A percentile compares a stretch with the other conserved stretches of the same genome.
phyloP scores from a whole-genome alignment of 2,113 vertebrate species.

The Empidonax alnorum region DNA sequence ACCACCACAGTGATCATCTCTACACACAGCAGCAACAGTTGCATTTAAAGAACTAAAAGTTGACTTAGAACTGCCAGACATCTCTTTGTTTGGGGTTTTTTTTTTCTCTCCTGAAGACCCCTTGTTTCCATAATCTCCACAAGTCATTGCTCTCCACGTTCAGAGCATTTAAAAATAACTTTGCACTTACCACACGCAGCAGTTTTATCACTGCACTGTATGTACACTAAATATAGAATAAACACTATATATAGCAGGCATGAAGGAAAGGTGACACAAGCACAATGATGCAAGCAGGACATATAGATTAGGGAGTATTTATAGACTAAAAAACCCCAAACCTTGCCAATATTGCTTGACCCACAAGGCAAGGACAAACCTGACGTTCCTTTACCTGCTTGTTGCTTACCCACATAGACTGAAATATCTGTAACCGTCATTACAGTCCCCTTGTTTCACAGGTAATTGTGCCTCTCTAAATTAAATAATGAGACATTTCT shows the following conservation, averaged over 20 bases:
- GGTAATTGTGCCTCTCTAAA: too few species aligned
- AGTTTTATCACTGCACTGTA: not conserved
- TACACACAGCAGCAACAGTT: not conserved
- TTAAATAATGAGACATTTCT: too few species aligned
- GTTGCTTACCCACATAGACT: not conserved
- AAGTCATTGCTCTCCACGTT: not conserved
- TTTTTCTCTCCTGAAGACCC: not conserved
- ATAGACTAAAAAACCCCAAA: conserved; percentile 16
- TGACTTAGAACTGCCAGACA: not conserved
- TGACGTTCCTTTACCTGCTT: not conserved
- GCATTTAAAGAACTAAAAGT: not conserved
- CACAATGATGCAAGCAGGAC: not conserved
- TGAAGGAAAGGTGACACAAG: conserved; percentile 35
- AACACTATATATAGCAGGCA: conserved; percentile 5
- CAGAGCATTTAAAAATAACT: not conserved
- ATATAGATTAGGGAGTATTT: conserved; percentile 39
- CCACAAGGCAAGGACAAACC: not conserved
- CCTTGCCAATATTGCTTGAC: not conserved
- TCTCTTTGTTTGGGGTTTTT: not conserved
- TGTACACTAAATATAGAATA: not conserved
- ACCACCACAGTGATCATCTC: not conserved
- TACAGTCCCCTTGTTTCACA: too few species aligned
- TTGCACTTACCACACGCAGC: not conserved
- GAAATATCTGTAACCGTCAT: not conserved
- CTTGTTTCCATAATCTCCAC: not conserved